Evolutionary conservation across 53 echinoderm and acorn worm genomes (phyloP).

Genomic region (Stichopus horrens): DNA sequence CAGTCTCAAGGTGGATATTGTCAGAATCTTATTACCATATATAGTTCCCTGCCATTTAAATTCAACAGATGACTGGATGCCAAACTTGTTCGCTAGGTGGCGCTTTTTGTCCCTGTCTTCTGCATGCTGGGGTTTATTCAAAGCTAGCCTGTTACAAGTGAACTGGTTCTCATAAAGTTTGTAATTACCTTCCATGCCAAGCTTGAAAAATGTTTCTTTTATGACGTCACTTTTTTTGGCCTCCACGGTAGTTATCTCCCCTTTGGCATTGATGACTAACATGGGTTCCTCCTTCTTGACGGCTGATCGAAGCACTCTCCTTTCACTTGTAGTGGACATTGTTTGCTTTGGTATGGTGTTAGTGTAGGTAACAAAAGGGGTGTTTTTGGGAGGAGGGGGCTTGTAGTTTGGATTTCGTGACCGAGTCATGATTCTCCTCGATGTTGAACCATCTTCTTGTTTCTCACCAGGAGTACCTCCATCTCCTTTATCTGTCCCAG

Average conservation of each 20-base stretch:
- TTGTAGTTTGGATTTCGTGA: constrained; percentile 99
- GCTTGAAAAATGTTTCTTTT: constrained; percentile 63
- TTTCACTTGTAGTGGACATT: constrained; percentile 24
- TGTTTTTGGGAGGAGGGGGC: constrained; percentile 90
- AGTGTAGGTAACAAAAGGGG: constrained; percentile 89
- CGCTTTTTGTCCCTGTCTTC: constrained; percentile 90
- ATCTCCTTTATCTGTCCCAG: constrained; percentile 24
- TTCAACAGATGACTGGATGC: constrained; percentile 62
- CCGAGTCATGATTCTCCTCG: constrained; percentile 79
- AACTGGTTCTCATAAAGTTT: constrained; percentile 96
- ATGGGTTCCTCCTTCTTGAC: constrained; percentile 63
- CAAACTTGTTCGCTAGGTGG: constrained; percentile 93
- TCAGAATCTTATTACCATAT: constrained; percentile 84
- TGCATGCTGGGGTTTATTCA: constrained; percentile 97
- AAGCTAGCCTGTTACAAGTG: constrained; percentile 69
- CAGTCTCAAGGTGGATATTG: constrained; percentile 79
- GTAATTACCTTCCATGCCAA: constrained; percentile 95
- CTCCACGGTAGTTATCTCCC: constrained; percentile 84
- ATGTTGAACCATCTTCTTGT: constrained; percentile 38
- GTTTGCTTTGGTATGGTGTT: constrained; percentile 72
- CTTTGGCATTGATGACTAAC: constrained; percentile 92
- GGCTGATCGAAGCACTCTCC: constrained; percentile 32
- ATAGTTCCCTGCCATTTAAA: constrained; percentile 96
- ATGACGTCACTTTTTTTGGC: constrained; percentile 56
- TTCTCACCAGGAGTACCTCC: constrained; percentile 34